Conservation (phyloP, 2,888 invertebrate genomes). For the Oxytorus armatus region DNA sequence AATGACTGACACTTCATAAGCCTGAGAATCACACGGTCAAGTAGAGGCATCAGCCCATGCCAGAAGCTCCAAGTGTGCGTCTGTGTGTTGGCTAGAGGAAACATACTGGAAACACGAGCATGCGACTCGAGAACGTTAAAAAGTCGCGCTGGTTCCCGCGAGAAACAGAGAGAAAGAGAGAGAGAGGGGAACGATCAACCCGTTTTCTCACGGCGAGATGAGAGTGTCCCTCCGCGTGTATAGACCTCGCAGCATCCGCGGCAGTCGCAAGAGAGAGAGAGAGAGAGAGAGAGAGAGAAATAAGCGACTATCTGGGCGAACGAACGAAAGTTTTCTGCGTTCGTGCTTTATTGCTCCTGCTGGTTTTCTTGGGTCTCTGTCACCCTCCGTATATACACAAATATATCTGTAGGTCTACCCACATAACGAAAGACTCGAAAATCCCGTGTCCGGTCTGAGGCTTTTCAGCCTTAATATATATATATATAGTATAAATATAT, state of each 20-base stretch:
- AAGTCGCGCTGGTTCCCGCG: constrained; percentile 60
- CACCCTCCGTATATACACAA: constrained; percentile 44
- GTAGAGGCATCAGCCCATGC: constrained; percentile 8
- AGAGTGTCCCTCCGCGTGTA: constrained; percentile 49
- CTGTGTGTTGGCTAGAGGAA: constrained; percentile 15
- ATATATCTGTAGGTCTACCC: constrained; percentile 23
- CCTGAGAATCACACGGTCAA: constrained; percentile 40
- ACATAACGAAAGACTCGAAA: constrained; percentile 56
- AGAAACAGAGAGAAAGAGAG: constrained; percentile 34
- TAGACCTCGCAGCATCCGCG: constrained; percentile 35
- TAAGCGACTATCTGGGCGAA: constrained; percentile 60
- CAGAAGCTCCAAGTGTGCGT: constrained; percentile 6
- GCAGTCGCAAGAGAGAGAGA: constrained; percentile 25
- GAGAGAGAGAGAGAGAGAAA: constrained; percentile 53
- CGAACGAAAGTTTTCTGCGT: constrained; percentile 65
- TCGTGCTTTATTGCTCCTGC: constrained; percentile 67
- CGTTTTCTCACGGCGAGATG: constrained; percentile 71
- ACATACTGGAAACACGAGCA: constrained; percentile 57
- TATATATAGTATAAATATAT: not conserved
- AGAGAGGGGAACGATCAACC: constrained; percentile 67
- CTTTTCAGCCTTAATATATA: constrained; percentile 44
- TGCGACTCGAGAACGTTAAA: constrained; percentile 67
- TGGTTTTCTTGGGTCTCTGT: constrained; percentile 57
- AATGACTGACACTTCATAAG: not conserved
- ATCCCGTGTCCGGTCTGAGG: constrained; percentile 38